These are phyloP conservation scores for Syndactyla subalaris DNA, from an alignment of 2,797 vertebrate genomes.

Conservation along the genomic window DNA sequence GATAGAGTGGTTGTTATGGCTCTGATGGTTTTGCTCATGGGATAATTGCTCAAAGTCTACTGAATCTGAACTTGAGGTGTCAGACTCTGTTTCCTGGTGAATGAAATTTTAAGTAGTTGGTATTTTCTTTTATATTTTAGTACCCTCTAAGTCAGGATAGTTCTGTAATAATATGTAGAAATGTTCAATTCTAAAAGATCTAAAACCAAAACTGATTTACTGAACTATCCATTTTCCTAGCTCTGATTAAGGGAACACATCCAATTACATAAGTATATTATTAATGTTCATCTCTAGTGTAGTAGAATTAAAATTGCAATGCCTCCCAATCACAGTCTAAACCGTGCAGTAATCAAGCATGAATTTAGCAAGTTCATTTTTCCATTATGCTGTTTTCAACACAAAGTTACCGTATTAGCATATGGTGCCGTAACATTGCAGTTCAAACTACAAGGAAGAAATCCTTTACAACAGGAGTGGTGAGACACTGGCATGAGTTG, in stretches of 20 bases:
- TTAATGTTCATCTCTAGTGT: constrained; percentile 67
- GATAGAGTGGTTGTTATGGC: not conserved
- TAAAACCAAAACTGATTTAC: constrained; percentile 36
- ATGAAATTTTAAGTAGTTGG: not conserved
- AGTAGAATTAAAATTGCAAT: constrained; percentile 69
- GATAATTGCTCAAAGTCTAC: not conserved
- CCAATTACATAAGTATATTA: constrained; percentile 63
- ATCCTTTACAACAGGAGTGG: not conserved
- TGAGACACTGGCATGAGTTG: not conserved
- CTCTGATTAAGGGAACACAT: constrained; percentile 64
- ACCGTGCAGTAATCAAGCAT: constrained; percentile 65
- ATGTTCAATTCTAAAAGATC: not conserved
- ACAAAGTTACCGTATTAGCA: constrained; percentile 70
- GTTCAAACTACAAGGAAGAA: not conserved
- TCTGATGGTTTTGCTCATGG: not conserved
- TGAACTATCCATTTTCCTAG: constrained; percentile 57
- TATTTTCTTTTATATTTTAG: not conserved
- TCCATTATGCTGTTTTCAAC: constrained; percentile 76
- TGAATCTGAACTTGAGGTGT: not conserved
- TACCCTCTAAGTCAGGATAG: not conserved
- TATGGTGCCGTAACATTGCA: constrained; percentile 43
- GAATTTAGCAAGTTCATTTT: constrained; percentile 76
- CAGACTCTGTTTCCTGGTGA: not conserved
- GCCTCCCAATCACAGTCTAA: constrained; percentile 64
- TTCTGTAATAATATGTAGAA: not conserved